phyloP scores from a whole-genome alignment of 2,888 invertebrate genomes.

The Cistogaster globosa region DNA sequence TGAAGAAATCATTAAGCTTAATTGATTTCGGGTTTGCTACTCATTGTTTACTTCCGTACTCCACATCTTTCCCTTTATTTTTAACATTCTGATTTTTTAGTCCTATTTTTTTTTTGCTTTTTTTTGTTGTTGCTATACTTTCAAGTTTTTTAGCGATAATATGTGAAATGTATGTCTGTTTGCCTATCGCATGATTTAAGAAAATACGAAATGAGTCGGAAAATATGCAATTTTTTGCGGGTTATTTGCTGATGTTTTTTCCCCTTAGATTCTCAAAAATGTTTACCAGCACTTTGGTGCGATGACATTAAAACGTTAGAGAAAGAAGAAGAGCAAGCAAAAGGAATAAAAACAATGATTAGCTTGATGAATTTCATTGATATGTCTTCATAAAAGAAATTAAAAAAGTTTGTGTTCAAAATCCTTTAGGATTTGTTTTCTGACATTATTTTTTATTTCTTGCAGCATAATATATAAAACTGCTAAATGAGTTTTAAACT shows the following conservation, averaged over 20 bases:
- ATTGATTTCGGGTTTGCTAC: not conserved
- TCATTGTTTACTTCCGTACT: not conserved
- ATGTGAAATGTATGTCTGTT: conserved; percentile 16
- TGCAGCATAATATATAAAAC: conserved; percentile 23
- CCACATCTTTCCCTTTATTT: not conserved
- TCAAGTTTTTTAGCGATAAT: conserved; percentile 43
- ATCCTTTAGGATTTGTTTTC: conserved; percentile 57
- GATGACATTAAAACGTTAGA: no score
- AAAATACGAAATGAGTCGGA: conserved; percentile 79
- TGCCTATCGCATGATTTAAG: conserved; percentile 68
- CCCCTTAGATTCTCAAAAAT: conserved; percentile 14
- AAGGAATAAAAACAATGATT: conserved; percentile 35
- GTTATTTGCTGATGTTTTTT: conserved; percentile 51
- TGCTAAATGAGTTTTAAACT: not conserved
- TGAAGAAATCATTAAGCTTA: not conserved
- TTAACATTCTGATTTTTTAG: not conserved
- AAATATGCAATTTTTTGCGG: conserved; percentile 76
- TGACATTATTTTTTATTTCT: conserved; percentile 14
- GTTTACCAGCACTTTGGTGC: conserved; percentile 36
- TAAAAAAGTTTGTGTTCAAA: conserved; percentile 21
- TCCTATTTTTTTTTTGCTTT: not conserved
- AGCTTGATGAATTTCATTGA: conserved; percentile 25
- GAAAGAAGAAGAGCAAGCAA: not conserved
- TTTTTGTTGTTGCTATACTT: conserved; percentile 16
- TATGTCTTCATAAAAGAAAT: conserved; percentile 6